Evolutionary conservation across 1,140 invertebrate species (phyloP), one percentile per base, ranked within the genome.

Genomic region (Drosophila burlai): DNA sequence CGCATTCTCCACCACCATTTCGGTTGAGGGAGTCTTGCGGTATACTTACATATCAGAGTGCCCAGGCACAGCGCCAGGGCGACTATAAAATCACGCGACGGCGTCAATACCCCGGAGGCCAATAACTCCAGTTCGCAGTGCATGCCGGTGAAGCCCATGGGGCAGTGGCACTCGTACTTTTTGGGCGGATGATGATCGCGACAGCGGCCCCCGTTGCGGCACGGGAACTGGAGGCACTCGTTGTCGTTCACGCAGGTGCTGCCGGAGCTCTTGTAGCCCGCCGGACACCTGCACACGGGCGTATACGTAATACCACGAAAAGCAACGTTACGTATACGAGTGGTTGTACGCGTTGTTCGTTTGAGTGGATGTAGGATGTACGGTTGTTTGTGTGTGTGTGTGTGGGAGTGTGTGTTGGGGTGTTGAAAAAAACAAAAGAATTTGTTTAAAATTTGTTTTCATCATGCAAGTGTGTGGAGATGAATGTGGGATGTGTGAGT

Each of bases 21-120:
- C 45, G 2, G n/a, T 9, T 38, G 31, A 21, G 24, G 58, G 13
- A 55, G 9, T 26, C 40, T 36, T 42, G 43, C 46, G 83, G 58
- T 91, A 75, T 93, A 95, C 96, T 96, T 95, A 97, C 96, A 94
- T 94, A 97, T 94, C 92, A 97, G 94, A 83, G 96, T 94, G 93
- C 96, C 95, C 80, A 96, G 94, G 94, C 96, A 97, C 93, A 96
- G 94, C 91, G 96, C 95, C 93, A 97, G 94, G 91, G 96, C 96
- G 93, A 97, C 96, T 94, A 97, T 96, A 94, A 97, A 97, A 95
- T 97, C 96, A 92, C 95, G 95, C 58, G 96, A 96, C 40, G 96
- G 96, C 91, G 95, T 96, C 92, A 97, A 95, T 91, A 96, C 95
- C 71, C 96, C 96, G n/a, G 96, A 95, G 68, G 95, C 95, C 52